phyloP scores from a whole-genome alignment of 1,140 invertebrate genomes.

The Platyura marginata region DNA sequence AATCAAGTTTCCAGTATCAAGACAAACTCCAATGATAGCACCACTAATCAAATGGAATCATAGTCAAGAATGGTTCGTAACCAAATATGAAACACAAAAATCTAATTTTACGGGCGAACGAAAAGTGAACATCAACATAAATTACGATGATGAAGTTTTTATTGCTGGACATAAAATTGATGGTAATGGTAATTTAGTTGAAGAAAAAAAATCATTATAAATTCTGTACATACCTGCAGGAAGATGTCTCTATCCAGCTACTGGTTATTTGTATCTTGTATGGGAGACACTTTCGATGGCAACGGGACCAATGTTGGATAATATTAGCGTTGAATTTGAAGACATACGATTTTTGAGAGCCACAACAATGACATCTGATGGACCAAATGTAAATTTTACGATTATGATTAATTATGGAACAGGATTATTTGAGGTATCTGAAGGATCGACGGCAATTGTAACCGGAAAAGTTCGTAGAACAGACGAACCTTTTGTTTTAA shows the following conservation, averaged over 20 bases:
- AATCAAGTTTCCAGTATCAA: slow-evolving; percentile 58
- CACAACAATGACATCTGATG: slow-evolving; percentile 55
- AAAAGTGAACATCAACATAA: slow-evolving; percentile 35
- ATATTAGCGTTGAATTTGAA: slow-evolving; percentile 69
- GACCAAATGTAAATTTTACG: slow-evolving; percentile 49
- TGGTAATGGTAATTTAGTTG: slow-evolving; percentile 26
- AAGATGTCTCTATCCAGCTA: slow-evolving; percentile 71
- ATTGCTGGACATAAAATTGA: slow-evolving; percentile 76
- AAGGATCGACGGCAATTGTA: slow-evolving; percentile 57
- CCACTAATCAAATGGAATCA: slow-evolving; percentile 83
- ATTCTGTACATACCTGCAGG: too few species aligned
- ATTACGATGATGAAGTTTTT: slow-evolving; percentile 52
- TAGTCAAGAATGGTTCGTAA: slow-evolving; percentile 46
- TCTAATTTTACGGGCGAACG: slow-evolving; percentile 33
- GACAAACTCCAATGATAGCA: slow-evolving; percentile 56
- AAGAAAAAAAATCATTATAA: background rate
- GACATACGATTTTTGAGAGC: slow-evolving; percentile 70
- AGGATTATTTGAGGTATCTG: slow-evolving; percentile 70
- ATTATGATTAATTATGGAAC: slow-evolving; percentile 67
- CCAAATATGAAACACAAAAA: slow-evolving; percentile 23
- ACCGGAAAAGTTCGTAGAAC: slow-evolving; percentile 46
- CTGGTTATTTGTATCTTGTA: slow-evolving; percentile 65
- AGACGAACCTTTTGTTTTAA: slow-evolving; percentile 29
- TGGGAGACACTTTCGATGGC: slow-evolving; percentile 78
- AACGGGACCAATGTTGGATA: slow-evolving; percentile 40